Percentiles rank a stretch among this genome's conserved stretches.
phyloP scores from a whole-genome alignment of 1,140 invertebrate genomes.

The Drosophila repletoides region DNA sequence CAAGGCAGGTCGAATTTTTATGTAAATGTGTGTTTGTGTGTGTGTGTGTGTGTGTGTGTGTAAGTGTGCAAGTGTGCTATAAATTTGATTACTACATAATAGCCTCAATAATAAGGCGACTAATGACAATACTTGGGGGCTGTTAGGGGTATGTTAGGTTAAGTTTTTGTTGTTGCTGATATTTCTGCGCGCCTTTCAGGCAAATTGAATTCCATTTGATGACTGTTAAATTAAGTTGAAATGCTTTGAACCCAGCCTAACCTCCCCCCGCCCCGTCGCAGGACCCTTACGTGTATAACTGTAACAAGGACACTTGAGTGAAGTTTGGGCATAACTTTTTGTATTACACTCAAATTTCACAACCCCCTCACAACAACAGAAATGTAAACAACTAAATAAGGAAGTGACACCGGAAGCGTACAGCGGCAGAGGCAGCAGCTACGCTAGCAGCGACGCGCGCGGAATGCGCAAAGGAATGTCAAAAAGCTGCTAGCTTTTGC shows the following conservation, averaged over 20 bases:
- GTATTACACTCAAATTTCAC: slow-evolving; percentile 32
- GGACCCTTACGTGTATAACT: slow-evolving; percentile 13
- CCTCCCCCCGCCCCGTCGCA: background rate
- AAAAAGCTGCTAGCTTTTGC: slow-evolving; percentile 7
- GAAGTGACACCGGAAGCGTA: slow-evolving; percentile 73
- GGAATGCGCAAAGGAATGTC: slow-evolving; percentile 72
- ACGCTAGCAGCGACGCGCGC: slow-evolving; percentile 36
- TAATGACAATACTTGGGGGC: slow-evolving; percentile 56
- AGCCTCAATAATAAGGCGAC: slow-evolving; percentile 71
- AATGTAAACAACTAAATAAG: slow-evolving; percentile 77
- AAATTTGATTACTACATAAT: slow-evolving; percentile 78
- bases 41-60: slow-evolving; percentile 14
- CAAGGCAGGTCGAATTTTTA: slow-evolving; percentile 17
- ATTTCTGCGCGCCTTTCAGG: slow-evolving; percentile 46
- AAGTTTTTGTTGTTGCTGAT: background rate
- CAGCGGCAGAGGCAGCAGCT: slow-evolving; percentile 27
- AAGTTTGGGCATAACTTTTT: background rate
- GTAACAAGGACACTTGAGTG: slow-evolving; percentile 49
- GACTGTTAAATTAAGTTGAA: slow-evolving; percentile 72
- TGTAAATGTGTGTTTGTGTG: slow-evolving; percentile 26
- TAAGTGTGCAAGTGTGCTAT: slow-evolving; percentile 47
- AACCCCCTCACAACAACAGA: slow-evolving; percentile 32
- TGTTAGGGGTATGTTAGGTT: background rate
- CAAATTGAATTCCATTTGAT: slow-evolving; percentile 72
- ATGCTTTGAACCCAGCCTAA: background rate